These are phyloP conservation scores for Cinclus mexicanus DNA, from an alignment of 2,113 vertebrate species.

Conservation along the genomic window DNA sequence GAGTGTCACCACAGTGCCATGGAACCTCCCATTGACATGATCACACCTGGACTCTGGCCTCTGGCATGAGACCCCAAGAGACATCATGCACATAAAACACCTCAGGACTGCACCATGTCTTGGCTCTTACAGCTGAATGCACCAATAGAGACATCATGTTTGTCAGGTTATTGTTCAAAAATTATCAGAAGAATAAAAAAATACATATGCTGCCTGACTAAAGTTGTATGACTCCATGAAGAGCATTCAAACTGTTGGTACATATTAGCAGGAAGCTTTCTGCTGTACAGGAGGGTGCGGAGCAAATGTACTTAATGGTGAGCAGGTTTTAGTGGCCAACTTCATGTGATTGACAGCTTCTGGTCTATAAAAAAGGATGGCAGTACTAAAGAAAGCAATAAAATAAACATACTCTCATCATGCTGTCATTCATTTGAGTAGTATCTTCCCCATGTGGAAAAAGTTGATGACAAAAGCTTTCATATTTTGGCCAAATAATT, in stretches of 20 bases:
- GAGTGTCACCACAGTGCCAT: neutral
- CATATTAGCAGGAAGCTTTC: neutral
- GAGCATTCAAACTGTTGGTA: neutral
- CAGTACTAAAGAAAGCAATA: neutral
- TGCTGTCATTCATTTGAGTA: neutral
- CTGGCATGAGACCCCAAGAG: neutral
- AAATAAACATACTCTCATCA: neutral
- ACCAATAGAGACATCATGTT: fast-evolving
- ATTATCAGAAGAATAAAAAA: neutral
- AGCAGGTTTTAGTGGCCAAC: neutral
- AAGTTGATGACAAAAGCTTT: neutral
- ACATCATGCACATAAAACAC: neutral
- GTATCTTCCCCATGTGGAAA: neutral
- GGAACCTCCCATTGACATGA: neutral
- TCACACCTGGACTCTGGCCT: neutral
- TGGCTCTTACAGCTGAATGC: neutral
- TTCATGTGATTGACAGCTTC: neutral
- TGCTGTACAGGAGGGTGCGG: neutral
- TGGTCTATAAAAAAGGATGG: neutral
- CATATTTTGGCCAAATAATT: neutral
- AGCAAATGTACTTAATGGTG: neutral
- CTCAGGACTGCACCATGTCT: fast-evolving
- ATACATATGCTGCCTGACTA: neutral
- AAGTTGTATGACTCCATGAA: neutral
- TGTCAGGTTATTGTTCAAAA: neutral